Evolutionary conservation across 2,113 vertebrate genomes (phyloP), one percentile per base, ranked within the genome.

Genomic region (Eretmodus cyanostictus): DNA sequence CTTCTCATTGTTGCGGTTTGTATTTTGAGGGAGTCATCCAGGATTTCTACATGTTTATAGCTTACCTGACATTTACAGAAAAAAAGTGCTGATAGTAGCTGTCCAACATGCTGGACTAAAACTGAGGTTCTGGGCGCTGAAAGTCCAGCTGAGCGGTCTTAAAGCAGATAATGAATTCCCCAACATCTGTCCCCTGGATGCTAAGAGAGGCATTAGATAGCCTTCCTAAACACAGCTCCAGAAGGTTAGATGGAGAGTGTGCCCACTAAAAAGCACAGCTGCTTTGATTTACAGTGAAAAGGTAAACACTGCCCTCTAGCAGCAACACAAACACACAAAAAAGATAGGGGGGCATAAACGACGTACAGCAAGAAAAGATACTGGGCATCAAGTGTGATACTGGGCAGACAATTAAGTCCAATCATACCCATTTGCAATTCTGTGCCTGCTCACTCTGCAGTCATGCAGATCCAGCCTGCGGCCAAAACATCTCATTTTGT

Each of bases 141-240:
- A 91, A 91, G 61, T 76, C 80, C 38, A 61, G 89, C 40, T 88
- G 71, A 89, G 86, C 54, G 7, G 81, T 80, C 82, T 89, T 87
- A 85, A 87, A 87, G 63, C 34, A 83, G 85, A 88, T 90, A 57
- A 89, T 81, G 89, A 83, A 80, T 49, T 29, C 40, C 24, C 24
- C 24, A 89, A 81, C 90, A 91, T 90, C 90, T 87, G 84, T 85
- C 80, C 16, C 61, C 73, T 66, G 63, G 11, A 78, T 85, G 59
- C 79, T 81, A 36, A 45, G 34, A 59, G 31, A 59, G 61, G 55
- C 36, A 55, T 54, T 40, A 68, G 61, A 71, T 53, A 71, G 61
- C 63, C 19, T 40, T n/a, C 47, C 22, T 40, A 83, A 68, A 83
- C 47, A 81, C 47, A 81, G 34, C 14, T 10, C 29, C 76, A 51